phyloP scores from a whole-genome alignment of 1,140 invertebrate species.

The Thrips palmi region DNA sequence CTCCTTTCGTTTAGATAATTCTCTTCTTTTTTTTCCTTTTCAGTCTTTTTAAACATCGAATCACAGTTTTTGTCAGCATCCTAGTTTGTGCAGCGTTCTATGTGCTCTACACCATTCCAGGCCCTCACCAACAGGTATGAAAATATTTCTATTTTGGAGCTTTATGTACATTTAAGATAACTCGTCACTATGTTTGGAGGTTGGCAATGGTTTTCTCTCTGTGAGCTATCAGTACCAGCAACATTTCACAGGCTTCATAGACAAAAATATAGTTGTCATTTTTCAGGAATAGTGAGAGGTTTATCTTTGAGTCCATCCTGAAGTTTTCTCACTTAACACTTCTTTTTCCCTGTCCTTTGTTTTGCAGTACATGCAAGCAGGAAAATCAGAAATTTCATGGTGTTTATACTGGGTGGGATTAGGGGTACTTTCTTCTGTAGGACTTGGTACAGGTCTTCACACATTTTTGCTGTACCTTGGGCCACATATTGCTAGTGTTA shows the following conservation, averaged over 20 bases:
- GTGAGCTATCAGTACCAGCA: conserved; percentile 5
- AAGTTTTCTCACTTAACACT: conserved; percentile 1
- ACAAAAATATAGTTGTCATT: neutral
- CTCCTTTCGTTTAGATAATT: conserved; percentile 1
- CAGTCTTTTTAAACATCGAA: conserved; percentile 23
- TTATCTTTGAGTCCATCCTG: neutral
- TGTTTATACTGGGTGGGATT: conserved; percentile 88
- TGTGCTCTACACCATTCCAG: conserved; percentile 29
- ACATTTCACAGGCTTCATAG: too few relatives aligned
- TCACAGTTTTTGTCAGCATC: conserved; percentile 21
- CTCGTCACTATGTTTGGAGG: conserved; percentile 10
- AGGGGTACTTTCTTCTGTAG: conserved; percentile 91
- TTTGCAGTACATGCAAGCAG: conserved; percentile 22
- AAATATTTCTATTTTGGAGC: conserved; percentile 18
- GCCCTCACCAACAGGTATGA: conserved; percentile 36
- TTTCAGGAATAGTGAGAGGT: conserved; percentile 1
- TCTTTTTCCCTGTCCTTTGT: conserved; percentile 5
- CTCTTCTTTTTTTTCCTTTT: conserved; percentile 15
- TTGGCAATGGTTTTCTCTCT: conserved; percentile 4
- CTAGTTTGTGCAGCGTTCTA: conserved; percentile 24
- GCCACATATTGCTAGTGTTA: conserved; percentile 83
- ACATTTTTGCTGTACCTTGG: conserved; percentile 96
- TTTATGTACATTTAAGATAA: conserved; percentile 11
- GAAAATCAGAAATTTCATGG: conserved; percentile 40
- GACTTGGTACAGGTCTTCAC: conserved; percentile 92